phyloP scores from a whole-genome alignment of 2,113 vertebrate genomes.

The Haemorhous mexicanus region DNA sequence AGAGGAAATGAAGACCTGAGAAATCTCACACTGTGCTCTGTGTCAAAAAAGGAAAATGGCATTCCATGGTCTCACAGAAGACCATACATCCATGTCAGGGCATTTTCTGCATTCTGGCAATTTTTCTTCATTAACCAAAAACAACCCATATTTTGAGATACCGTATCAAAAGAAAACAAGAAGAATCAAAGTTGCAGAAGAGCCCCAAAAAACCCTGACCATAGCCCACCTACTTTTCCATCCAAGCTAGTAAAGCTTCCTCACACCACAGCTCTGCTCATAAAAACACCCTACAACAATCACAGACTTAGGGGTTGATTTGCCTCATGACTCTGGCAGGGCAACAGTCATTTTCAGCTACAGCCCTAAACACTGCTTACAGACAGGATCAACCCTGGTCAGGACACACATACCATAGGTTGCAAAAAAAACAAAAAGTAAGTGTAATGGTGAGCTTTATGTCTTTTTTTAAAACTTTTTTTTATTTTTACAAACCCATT shows the following conservation, averaged over 20 bases:
- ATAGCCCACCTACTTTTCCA: not conserved
- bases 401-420: rapidly evolving
- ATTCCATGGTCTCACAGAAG: not conserved
- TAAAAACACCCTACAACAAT: not conserved
- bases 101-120: not conserved
- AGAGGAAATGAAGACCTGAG: not conserved
- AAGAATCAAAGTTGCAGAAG: not conserved
- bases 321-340: not conserved
- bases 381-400: rapidly evolving
- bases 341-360: not conserved
- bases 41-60: not conserved
- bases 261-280: not conserved
- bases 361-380: not conserved
- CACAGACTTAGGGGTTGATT: rapidly evolving
- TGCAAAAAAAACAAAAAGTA: not conserved
- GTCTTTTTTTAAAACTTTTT: constrained; percentile 1
- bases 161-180: not conserved
- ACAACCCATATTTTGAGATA: not conserved
- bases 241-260: not conserved
- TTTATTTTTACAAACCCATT: constrained; percentile 53
- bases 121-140: not conserved
- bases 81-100: not conserved
- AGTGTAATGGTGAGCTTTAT: not conserved
- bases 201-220: not conserved
- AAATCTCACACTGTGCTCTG: not conserved